Conservation (phyloP, 2,797 vertebrate species). For the Crocodylus rhombifer region DNA sequence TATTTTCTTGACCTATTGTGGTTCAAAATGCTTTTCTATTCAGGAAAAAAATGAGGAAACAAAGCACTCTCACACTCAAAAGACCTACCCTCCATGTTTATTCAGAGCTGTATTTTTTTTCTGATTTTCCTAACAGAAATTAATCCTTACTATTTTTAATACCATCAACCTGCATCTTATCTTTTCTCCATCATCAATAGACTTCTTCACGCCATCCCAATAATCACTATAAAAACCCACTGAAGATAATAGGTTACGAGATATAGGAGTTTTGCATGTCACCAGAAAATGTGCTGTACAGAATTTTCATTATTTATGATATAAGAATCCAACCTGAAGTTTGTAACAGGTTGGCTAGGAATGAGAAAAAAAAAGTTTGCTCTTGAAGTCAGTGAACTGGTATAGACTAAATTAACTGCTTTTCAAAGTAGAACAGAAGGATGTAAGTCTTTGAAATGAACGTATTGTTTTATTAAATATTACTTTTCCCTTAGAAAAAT, state of each 20-base stretch:
- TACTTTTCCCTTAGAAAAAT: too few species aligned
- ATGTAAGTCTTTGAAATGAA: background rate
- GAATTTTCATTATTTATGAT: background rate
- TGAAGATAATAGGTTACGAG: background rate
- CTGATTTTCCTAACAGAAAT: background rate
- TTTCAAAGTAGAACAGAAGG: background rate
- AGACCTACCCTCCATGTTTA: accelerated
- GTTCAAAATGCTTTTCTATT: background rate
- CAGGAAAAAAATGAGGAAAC: background rate
- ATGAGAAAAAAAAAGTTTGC: background rate
- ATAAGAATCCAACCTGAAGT: background rate
- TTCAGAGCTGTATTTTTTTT: background rate
- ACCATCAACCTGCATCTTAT: background rate
- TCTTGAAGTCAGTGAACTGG: background rate
- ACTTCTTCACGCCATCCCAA: accelerated
- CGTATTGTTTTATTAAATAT: too few species aligned
- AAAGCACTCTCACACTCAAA: background rate
- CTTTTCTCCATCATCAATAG: background rate
- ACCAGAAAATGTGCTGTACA: background rate
- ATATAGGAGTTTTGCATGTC: background rate
- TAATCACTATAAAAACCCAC: background rate
- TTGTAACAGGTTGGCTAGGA: background rate
- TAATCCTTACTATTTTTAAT: background rate
- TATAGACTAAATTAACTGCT: background rate
- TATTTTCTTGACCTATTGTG: background rate